phyloP scores from a whole-genome alignment of 2,113 vertebrate species.

The Aphelocoma coerulescens region DNA sequence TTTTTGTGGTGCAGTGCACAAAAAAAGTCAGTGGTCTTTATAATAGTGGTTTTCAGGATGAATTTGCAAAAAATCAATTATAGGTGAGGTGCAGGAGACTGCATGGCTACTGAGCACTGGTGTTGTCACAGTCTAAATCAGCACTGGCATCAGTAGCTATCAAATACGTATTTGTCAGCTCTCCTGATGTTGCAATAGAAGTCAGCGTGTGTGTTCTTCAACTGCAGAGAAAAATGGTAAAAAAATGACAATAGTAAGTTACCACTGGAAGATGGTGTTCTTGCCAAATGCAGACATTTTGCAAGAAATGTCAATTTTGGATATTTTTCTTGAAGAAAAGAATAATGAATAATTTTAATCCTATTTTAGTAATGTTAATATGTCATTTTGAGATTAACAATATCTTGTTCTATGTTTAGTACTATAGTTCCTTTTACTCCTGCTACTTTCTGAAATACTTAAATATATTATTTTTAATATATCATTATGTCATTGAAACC shows the following conservation, averaged over 20 bases:
- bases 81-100: neutral
- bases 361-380: neutral
- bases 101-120: fast-evolving
- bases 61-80: neutral
- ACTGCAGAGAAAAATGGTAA: neutral
- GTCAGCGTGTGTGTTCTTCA: neutral
- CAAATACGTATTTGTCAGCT: neutral
- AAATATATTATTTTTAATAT: neutral
- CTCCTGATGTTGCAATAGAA: neutral
- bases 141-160: neutral
- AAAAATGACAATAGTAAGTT: neutral
- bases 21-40: neutral
- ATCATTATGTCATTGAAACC: neutral
- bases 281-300: neutral
- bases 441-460: neutral
- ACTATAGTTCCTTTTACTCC: neutral
- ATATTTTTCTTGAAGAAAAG: neutral
- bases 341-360: neutral
- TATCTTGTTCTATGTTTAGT: neutral
- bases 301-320: neutral
- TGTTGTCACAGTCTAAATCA: neutral
- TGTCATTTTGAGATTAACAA: neutral
- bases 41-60: neutral
- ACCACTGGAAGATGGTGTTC: neutral
- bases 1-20: neutral